Conservation (phyloP, 1,140 invertebrate species). For the Aporrectodea caliginosa region DNA sequence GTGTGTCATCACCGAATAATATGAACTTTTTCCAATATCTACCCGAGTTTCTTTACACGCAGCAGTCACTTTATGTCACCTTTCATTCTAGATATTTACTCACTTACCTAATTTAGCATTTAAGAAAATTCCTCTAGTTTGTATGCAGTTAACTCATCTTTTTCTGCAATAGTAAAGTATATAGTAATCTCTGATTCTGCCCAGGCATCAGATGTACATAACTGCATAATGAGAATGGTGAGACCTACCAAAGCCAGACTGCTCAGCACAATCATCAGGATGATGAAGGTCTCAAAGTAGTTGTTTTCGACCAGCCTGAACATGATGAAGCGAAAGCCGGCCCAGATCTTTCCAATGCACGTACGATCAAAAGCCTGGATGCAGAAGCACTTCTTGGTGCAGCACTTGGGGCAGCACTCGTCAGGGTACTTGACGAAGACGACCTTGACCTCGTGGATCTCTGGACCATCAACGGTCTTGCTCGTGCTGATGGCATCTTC, state of each 20-base stretch:
- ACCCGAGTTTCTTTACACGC: too few species aligned
- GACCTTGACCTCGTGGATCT: constrained; percentile 48
- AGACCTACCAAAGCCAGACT: constrained; percentile 86
- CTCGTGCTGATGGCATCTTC: constrained; percentile 23
- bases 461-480: constrained; percentile 29
- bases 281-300: constrained; percentile 98
- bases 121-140: too few species aligned
- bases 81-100: too few species aligned
- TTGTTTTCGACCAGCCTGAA: constrained; percentile 95
- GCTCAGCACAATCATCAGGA: constrained; percentile 95
- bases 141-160: too few species aligned
- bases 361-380: constrained; percentile 51
- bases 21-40: too few species aligned
- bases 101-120: too few species aligned
- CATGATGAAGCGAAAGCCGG: constrained; percentile 82
- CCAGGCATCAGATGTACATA: too few species aligned
- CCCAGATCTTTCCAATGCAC: constrained; percentile 90
- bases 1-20: too few species aligned
- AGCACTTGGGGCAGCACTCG: constrained; percentile 73
- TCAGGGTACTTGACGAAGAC: constrained; percentile 67
- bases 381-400: neutral
- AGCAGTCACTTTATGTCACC: too few species aligned
- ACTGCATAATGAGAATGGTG: too few species aligned
- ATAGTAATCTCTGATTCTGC: too few species aligned
- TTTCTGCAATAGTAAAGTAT: too few species aligned